These are phyloP conservation scores for Poeciliopsis retropinna DNA, from an alignment of 2,113 vertebrate species.

Conservation along the genomic window DNA sequence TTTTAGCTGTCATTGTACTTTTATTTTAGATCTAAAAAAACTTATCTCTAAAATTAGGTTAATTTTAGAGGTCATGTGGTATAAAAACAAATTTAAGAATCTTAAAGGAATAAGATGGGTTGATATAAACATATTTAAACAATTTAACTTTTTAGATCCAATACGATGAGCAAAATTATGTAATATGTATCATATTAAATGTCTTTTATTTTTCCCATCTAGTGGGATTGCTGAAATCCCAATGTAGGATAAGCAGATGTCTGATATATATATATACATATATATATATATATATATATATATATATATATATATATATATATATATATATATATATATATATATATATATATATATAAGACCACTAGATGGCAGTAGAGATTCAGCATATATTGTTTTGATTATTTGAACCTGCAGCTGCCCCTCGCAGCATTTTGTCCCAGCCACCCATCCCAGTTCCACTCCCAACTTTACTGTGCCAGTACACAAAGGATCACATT, in stretches of 20 bases:
- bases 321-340: neutral
- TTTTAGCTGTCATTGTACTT: too few relatives aligned
- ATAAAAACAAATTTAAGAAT: too few relatives aligned
- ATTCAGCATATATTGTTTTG: constrained; percentile 30
- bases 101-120: too few relatives aligned
- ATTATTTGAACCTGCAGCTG: constrained; percentile 52
- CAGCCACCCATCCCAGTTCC: constrained; percentile 59
- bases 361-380: constrained; percentile 68
- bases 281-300: neutral
- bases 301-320: neutral
- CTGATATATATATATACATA: neutral
- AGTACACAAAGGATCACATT: constrained; percentile 62
- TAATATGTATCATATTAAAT: too few relatives aligned
- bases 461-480: constrained; percentile 55
- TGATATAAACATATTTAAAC: too few relatives aligned
- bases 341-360: neutral
- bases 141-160: too few relatives aligned
- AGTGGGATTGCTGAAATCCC: too few relatives aligned
- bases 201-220: too few relatives aligned
- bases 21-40: too few relatives aligned
- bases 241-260: neutral
- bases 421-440: constrained; percentile 49
- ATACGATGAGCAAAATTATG: too few relatives aligned
- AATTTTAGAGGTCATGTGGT: too few relatives aligned
- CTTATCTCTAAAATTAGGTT: too few relatives aligned